phyloP scores from a whole-genome alignment of 2,113 vertebrate species.

The Eupsittula cactorum region DNA sequence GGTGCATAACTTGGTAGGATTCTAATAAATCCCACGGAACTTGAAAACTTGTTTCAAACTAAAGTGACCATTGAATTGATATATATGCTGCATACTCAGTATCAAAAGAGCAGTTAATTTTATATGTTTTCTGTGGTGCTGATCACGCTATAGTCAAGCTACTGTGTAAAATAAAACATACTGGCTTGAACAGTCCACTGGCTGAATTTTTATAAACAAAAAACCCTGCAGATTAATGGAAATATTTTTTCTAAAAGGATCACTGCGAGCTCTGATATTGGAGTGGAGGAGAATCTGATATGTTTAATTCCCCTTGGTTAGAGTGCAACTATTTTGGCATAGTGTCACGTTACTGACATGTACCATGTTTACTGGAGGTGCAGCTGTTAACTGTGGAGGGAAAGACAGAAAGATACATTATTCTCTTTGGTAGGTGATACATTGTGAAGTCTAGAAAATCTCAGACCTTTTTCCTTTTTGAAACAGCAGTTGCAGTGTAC shows the following conservation, averaged over 20 bases:
- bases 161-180: not conserved
- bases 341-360: not conserved
- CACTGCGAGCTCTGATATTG: not conserved
- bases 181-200: not conserved
- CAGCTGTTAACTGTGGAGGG: not conserved
- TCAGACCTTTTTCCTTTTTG: not conserved
- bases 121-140: not conserved
- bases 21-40: not conserved
- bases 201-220: not conserved
- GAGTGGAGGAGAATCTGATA: not conserved
- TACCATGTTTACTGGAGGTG: not conserved
- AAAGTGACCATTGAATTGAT: not conserved
- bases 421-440: not conserved
- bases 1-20: not conserved
- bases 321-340: not conserved
- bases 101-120: not conserved
- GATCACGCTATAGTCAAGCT: not conserved
- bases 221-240: not conserved
- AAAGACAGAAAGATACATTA: not conserved
- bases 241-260: not conserved
- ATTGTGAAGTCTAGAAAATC: not conserved
- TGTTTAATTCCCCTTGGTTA: not conserved
- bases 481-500: not conserved
- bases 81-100: accelerated
- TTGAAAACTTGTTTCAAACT: not conserved